Base-by-base conservation (phyloP, 2,113 vertebrate species). In the Saguinus imperator region DNA sequence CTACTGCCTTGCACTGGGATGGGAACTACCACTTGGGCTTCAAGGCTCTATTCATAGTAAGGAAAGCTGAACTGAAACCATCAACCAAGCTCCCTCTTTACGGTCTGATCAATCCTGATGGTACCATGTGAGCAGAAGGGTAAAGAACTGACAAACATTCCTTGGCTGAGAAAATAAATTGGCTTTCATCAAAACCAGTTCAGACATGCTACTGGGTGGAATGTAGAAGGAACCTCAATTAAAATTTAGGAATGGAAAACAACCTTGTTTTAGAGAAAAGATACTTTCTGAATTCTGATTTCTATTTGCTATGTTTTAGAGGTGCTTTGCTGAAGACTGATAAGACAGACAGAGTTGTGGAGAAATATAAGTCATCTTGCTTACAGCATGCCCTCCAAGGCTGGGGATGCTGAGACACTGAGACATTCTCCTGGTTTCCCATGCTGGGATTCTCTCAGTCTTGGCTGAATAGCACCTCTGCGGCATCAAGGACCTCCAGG, bases 151-250 rank as follows among this genome's bases (percentile, higher is more conserved):
- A 87, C 79, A 95, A 86, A 35, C 94, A 95, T 96, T 96, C 80
- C 72, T 80, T 45, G 11, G 48, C 75, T 87, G 68, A 90, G 77
- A 85, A 94, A 95, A 89, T 27, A 4, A 87, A 72, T 37, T 70
- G 0, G 61, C 86, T 96, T 88, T 96, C 86, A 91, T 80, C 52
- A 91, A 82, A 75, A 90, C 68, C 76, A 95, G 76, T 94, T 90
- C 57, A 82, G 84, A 45, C 50, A 40, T 58, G 58, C 37, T 68
- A 90, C 4, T 55, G 32, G 25, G 23, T 83, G 18, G 58, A 84
- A 92, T 73, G 66, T 20, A 87, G 58, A 76, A 91, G 92, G 68
- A 89, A 90, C 16, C n/a, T 21, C 8, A 8, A 40, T 50, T 88
- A 94, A 94, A 87, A 75, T 50, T 73, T 93, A 79, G 55, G 1